phyloP scores from a whole-genome alignment of 2,888 invertebrate genomes.

The Xestia sexstrigata region DNA sequence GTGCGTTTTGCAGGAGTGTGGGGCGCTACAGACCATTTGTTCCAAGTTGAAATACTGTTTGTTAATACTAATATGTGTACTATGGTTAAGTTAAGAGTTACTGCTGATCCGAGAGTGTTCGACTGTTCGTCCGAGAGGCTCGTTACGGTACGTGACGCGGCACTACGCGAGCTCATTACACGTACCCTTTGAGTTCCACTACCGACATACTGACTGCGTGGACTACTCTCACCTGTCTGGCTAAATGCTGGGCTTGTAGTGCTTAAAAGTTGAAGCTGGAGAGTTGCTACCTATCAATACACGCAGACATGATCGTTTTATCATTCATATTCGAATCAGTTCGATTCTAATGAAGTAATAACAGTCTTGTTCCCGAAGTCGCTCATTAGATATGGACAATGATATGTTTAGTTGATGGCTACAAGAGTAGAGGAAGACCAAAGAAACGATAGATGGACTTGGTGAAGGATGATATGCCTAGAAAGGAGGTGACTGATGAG shows the following conservation, averaged over 20 bases:
- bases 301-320: background rate
- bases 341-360: background rate
- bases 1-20: background rate
- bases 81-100: slow-evolving; percentile 26
- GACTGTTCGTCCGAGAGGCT: slow-evolving; percentile 63
- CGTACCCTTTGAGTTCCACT: slow-evolving; percentile 71
- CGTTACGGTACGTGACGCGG: slow-evolving; percentile 87
- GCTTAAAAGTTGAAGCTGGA: background rate
- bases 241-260: slow-evolving; percentile 8
- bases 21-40: background rate
- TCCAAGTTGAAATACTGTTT: background rate
- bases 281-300: background rate
- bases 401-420: too few relatives aligned
- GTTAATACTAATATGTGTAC: background rate
- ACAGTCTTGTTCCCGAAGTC: background rate
- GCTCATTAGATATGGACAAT: background rate
- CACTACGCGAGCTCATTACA: slow-evolving; percentile 82
- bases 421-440: too few relatives aligned
- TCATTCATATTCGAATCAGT: background rate
- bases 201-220: slow-evolving; percentile 57
- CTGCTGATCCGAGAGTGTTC: slow-evolving; percentile 47
- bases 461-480: too few relatives aligned
- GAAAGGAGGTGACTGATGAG: too few relatives aligned
- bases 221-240: slow-evolving; percentile 41
- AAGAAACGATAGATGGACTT: too few relatives aligned